Evolutionary conservation across 2,888 invertebrate species (phyloP).

Genomic region (Diploptera punctata): DNA sequence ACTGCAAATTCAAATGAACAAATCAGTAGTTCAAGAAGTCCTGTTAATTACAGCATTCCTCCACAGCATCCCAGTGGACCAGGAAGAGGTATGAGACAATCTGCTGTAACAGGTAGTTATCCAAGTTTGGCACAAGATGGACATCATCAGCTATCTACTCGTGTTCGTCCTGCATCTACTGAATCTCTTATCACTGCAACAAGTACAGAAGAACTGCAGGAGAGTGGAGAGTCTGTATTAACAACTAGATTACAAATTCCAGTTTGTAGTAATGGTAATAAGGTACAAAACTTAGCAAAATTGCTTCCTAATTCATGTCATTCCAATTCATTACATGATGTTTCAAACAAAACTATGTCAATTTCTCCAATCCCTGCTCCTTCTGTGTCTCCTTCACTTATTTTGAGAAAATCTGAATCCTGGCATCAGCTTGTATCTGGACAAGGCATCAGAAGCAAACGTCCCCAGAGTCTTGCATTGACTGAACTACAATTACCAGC

Average conservation of each 20-base stretch:
- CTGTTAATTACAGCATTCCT: conserved; percentile 5
- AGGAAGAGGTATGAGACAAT: neutral
- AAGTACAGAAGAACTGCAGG: conserved; percentile 44
- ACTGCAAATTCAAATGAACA: neutral
- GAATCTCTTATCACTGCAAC: conserved; percentile 41
- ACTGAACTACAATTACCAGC: conserved; percentile 45
- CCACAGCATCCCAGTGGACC: neutral
- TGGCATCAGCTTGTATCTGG: conserved; percentile 69
- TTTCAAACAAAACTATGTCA: conserved; percentile 48
- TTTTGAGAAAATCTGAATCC: conserved; percentile 38
- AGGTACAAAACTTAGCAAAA: conserved; percentile 11
- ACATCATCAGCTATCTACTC: neutral
- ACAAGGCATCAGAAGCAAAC: conserved; percentile 52
- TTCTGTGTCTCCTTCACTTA: conserved; percentile 32
- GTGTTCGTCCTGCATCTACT: conserved; percentile 40
- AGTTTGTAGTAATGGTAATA: conserved; percentile 43
- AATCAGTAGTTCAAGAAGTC: neutral
- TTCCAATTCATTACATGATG: conserved; percentile 29
- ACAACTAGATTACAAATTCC: conserved; percentile 57
- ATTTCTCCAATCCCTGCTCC: conserved; percentile 46
- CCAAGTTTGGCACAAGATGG: neutral
- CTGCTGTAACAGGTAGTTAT: neutral
- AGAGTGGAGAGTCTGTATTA: conserved; percentile 55
- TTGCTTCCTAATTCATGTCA: neutral
- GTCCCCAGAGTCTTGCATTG: conserved; percentile 48